These are phyloP conservation scores for Antennarius striatus DNA, from an alignment of 2,113 vertebrate species.

Conservation along the genomic window DNA sequence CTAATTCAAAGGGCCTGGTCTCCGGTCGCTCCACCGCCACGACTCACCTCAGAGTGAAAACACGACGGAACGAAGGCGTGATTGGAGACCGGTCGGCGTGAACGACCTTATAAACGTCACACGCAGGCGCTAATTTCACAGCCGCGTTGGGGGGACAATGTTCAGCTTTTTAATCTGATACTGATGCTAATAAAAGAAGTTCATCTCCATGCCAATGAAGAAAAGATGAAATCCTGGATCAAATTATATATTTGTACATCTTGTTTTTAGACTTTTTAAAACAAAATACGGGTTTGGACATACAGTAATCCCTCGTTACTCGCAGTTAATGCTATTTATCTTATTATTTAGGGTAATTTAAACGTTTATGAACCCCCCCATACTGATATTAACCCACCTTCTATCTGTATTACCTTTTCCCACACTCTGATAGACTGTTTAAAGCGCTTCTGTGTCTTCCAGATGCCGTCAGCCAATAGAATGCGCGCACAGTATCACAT, in stretches of 20 bases:
- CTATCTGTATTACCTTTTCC: too few species aligned
- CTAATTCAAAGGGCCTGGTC: slow-evolving; percentile 54
- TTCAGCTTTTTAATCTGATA: slow-evolving; percentile 36
- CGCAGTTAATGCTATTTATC: too few species aligned
- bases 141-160: slow-evolving; percentile 11
- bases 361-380: too few species aligned
- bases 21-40: slow-evolving; percentile 47
- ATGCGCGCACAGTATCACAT: too few species aligned
- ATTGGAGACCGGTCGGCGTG: slow-evolving; percentile 20
- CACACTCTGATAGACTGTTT: too few species aligned
- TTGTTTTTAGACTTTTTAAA: slow-evolving; percentile 10
- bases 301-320: too few species aligned
- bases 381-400: too few species aligned
- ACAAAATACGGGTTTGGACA: too few species aligned
- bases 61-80: too few species aligned
- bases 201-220: background rate
- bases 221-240: slow-evolving; percentile 33
- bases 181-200: slow-evolving; percentile 28
- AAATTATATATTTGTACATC: slow-evolving; percentile 45
- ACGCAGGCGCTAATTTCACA: slow-evolving; percentile 41
- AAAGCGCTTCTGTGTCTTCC: too few species aligned
- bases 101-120: slow-evolving; percentile 48
- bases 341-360: too few species aligned
- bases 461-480: too few species aligned
- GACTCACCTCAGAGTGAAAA: slow-evolving; percentile 43